Conservation (phyloP, 1,140 invertebrate species). For the Drosophila tristis region DNA sequence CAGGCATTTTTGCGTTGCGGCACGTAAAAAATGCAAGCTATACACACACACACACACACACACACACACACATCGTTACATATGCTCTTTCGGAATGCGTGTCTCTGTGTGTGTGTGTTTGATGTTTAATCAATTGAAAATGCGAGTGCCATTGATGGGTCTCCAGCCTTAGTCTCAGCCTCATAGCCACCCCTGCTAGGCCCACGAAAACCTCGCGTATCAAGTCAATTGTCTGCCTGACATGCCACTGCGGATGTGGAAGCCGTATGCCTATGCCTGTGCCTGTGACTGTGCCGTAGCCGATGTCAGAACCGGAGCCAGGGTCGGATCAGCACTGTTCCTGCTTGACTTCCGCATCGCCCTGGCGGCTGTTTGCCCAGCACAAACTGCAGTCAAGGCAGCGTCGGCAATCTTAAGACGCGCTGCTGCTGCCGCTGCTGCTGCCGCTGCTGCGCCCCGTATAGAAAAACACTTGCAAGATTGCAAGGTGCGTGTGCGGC, state of each 20-base stretch:
- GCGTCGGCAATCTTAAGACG: slow-evolving; percentile 61
- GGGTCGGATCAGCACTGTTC: slow-evolving; percentile 18
- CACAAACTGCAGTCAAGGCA: slow-evolving; percentile 44
- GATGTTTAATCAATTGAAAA: slow-evolving; percentile 82
- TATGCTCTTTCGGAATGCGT: background rate
- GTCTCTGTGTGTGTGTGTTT: slow-evolving; percentile 22
- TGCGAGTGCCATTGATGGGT: slow-evolving; percentile 54
- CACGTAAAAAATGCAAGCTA: slow-evolving; percentile 74
- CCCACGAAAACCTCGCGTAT: slow-evolving; percentile 18
- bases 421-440: slow-evolving; percentile 17
- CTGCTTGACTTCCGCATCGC: slow-evolving; percentile 61
- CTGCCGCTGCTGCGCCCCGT: slow-evolving; percentile 3
- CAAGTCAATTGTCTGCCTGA: slow-evolving; percentile 59
- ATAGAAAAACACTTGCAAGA: slow-evolving; percentile 79
- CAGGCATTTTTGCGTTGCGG: slow-evolving; percentile 72
- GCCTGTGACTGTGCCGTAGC: too few relatives aligned
- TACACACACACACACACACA: slow-evolving; percentile 54
- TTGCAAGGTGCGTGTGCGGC: slow-evolving; percentile 80
- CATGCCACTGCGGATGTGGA: background rate
- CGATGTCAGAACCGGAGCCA: slow-evolving; percentile 12
- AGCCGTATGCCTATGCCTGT: background rate
- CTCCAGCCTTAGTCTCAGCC: background rate
- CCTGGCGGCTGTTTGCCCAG: slow-evolving; percentile 64
- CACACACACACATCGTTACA: slow-evolving; percentile 32
- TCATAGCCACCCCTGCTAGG: background rate